Evolutionary conservation across 2,888 invertebrate species (phyloP), one percentile per base, ranked within the genome.

Genomic region (Pantelozetes paolii): DNA sequence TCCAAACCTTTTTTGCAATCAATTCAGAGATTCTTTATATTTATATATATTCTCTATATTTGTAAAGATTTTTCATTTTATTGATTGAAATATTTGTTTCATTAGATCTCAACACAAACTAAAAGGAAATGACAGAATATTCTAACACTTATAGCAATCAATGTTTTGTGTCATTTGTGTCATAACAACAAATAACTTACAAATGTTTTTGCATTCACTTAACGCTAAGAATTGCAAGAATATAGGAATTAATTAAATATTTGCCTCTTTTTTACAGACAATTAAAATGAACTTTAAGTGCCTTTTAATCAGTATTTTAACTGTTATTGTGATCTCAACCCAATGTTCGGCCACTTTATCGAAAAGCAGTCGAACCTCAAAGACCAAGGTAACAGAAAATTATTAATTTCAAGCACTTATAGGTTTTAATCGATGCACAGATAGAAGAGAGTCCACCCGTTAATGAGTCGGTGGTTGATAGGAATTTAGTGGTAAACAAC

Each of bases 401-500:
- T 15, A 15, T 13, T 2, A 45, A 45, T 45, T 45, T 6, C 11
- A 13, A 2, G 11, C 45, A 45, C 15, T 26, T 3, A 23, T 26
- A 26, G 20, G 6, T 20, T 20, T n/a, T 6, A 50, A n/a, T 50
- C n/a, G 20, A 2, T 23, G 8, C 18, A n/a, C 69, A 40, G 69
- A 71, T 71, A 11, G 72, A 74, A 42, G 23, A n/a, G 28, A 74
- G 67, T 30, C 77, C 77, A 13, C 76, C 78, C 11, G 72, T 76
- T 3, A 72, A 76, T 77, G 84, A 86, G 75, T 86, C 86, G 82
- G 91, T 92, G 40, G 85, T 88, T 77, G 87, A 89, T 76, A 85
- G 90, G 78, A 87, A 87, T 79, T 84, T 94, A 76, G 88, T 94
- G 0, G 85, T 85, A 2, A 86, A 88, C 81, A 86, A 87, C 59